A percentile compares a stretch with the other conserved stretches of the same genome.
Conservation (phyloP, 2,113 vertebrate genomes). For the Salminus brasiliensis region DNA sequence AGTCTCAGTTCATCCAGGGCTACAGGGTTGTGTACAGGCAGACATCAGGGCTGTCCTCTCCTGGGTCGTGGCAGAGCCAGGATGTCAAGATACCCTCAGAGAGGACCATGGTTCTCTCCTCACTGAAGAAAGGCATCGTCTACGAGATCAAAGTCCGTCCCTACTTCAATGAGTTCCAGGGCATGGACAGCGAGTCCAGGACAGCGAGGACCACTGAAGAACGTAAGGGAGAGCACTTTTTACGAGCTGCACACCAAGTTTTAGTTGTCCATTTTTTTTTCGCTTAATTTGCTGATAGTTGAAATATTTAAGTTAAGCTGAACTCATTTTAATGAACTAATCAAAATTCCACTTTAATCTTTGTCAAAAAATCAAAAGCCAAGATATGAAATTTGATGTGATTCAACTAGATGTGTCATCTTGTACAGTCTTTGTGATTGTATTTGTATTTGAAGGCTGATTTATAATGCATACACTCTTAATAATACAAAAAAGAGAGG, state of each 20-base stretch:
- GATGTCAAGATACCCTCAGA: constrained; percentile 93
- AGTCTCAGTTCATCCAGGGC: constrained; percentile 97
- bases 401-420: no score
- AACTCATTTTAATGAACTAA: no score
- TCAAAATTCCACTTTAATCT: no score
- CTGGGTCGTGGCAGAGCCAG: constrained; percentile 86
- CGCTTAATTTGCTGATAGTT: no score
- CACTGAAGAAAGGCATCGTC: constrained; percentile 90
- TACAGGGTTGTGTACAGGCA: constrained; percentile 94
- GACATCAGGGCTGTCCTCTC: constrained; percentile 83
- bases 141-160: constrained; percentile 97
- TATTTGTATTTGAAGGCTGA: no score
- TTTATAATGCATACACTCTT: no score
- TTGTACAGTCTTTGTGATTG: no score
- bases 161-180: constrained; percentile 98
- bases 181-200: constrained; percentile 96
- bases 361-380: no score
- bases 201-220: constrained; percentile 92
- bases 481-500: no score
- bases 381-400: no score
- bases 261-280: no score
- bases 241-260: not conserved
- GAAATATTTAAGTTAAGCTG: no score
- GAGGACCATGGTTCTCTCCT: constrained; percentile 83
- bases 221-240: constrained; percentile 73